A percentile compares a stretch with the other conserved stretches of the same genome.
Evolutionary conservation across 2,888 invertebrate genomes (phyloP).

Genomic region (Falcaria lacertinaria): DNA sequence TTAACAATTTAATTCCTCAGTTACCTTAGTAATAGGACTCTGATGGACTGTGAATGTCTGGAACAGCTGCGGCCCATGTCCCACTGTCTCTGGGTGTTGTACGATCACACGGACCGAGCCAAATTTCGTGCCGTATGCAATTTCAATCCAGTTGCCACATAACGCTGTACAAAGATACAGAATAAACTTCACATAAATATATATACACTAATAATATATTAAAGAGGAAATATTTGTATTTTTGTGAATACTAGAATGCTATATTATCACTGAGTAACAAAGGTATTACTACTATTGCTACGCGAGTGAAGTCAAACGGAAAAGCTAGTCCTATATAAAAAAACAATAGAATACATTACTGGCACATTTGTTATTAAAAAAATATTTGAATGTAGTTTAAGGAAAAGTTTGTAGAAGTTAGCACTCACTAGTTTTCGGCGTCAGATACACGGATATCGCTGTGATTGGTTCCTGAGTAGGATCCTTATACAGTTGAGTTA

Average conservation of each 20-base stretch:
- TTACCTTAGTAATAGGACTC: constrained; percentile 95
- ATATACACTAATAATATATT: no score
- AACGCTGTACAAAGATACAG: constrained; percentile 81
- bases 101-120: constrained; percentile 98
- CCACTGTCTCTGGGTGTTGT: constrained; percentile 99
- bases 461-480: constrained; percentile 97
- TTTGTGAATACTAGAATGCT: no score
- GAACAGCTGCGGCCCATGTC: constrained; percentile 98
- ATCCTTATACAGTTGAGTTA: constrained; percentile 97
- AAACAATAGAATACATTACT: no score
- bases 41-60: constrained; percentile 99
- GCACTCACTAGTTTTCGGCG: constrained; percentile 98
- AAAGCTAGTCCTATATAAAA: no score
- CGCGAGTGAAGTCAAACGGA: no score
- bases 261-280: no score
- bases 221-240: no score
- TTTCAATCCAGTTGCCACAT: constrained; percentile 99
- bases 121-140: constrained; percentile 98
- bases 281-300: no score
- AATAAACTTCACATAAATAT: no score
- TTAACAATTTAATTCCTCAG: background rate
- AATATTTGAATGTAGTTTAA: constrained; percentile 1
- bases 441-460: constrained; percentile 98
- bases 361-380: no score
- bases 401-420: no score